These are phyloP conservation scores for Aspidapion aeneum DNA, from an alignment of 2,888 invertebrate genomes.

Conservation along the genomic window DNA sequence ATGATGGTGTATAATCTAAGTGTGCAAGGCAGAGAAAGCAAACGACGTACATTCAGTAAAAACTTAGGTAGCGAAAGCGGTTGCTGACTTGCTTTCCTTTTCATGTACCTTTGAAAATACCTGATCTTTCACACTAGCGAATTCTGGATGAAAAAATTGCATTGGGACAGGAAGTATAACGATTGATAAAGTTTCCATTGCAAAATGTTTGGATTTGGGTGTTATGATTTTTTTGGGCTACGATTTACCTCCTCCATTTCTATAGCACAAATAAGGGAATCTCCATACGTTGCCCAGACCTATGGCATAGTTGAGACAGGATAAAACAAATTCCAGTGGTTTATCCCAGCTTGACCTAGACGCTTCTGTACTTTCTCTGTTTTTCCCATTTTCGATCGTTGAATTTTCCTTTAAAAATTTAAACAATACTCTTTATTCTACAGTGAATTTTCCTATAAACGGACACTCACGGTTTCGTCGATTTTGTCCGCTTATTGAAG, in stretches of 20 bases:
- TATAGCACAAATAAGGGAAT: conserved; percentile 74
- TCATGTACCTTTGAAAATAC: too few species aligned
- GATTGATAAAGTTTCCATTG: not conserved
- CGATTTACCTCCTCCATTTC: conserved; percentile 78
- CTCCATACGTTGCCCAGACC: conserved; percentile 79
- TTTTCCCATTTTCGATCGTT: not conserved
- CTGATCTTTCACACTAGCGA: too few species aligned
- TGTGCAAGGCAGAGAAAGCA: too few species aligned
- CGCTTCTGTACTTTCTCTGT: conserved; percentile 5
- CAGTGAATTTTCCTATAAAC: too few species aligned
- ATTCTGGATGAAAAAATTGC: too few species aligned
- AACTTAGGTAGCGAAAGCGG: too few species aligned
- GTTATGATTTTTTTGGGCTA: conserved; percentile 36
- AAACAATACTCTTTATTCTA: too few species aligned
- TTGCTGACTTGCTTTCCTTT: too few species aligned
- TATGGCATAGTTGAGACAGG: conserved; percentile 73
- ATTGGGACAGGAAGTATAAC: not conserved
- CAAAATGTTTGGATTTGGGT: not conserved
- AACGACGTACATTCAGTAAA: too few species aligned
- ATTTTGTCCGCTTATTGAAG: too few species aligned
- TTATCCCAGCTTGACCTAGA: conserved; percentile 53
- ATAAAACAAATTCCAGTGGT: conserved; percentile 70
- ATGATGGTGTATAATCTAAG: too few species aligned
- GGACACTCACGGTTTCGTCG: too few species aligned
- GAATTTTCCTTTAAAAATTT: not conserved